Conservation (phyloP, 2,888 invertebrate genomes). For the Ichneumon xanthorius region DNA sequence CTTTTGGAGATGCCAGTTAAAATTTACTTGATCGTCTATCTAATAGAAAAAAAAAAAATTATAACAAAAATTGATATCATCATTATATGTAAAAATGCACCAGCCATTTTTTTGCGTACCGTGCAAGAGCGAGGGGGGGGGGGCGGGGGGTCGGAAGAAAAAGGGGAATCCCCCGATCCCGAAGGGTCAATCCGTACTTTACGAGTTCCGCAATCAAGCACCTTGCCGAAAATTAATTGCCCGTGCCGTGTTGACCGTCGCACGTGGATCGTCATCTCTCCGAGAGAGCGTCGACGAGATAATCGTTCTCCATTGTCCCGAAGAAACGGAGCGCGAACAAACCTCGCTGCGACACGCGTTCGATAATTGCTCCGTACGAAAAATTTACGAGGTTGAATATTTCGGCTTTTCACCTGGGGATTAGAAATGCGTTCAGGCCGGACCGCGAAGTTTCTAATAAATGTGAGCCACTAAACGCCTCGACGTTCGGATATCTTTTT, state of each 20-base stretch:
- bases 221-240: constrained; percentile 61
- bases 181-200: background rate
- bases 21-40: too few relatives aligned
- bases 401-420: constrained; percentile 11
- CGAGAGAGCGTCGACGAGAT: constrained; percentile 22
- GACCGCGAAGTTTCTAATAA: constrained; percentile 14
- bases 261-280: constrained; percentile 24
- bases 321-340: constrained; percentile 62
- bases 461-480: background rate
- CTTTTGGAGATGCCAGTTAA: too few relatives aligned
- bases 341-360: constrained; percentile 48
- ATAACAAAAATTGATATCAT: background rate
- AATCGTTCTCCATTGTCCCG: constrained; percentile 59
- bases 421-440: constrained; percentile 22
- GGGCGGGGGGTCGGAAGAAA: background rate
- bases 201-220: constrained; percentile 42
- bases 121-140: too few relatives aligned
- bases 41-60: background rate
- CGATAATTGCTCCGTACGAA: constrained; percentile 25
- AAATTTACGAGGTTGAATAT: constrained; percentile 16
- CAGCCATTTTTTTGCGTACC: too few relatives aligned
- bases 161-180: too few relatives aligned
- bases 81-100: too few relatives aligned
- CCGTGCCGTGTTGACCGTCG: constrained; percentile 31
- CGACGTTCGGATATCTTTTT: background rate